Evolutionary conservation across 1,140 invertebrate genomes (phyloP), one percentile per base, ranked within the genome.

Genomic region (Stegodyphus mimosarum): DNA sequence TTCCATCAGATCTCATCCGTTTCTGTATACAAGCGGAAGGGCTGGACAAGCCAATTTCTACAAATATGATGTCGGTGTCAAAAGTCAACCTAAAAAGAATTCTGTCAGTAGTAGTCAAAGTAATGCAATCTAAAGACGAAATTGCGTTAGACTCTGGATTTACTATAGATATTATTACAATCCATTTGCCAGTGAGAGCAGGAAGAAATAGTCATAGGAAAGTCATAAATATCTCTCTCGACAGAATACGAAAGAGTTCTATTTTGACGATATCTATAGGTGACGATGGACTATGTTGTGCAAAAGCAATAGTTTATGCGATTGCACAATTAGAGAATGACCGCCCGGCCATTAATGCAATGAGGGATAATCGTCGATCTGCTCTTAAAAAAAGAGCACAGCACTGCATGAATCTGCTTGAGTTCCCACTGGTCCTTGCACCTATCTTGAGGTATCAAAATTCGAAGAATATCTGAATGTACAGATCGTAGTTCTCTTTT

Each of bases 21-120:
- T 51, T 79, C 13, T 13, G 60, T 33, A 69, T 79, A 50, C 13
- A 48, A 15, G 6, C 48, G 13, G 66, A 69, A 18, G 48, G 15
- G 9, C 52, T 79, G 6, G 66, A 55, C 18, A 70, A 67, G 53
- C 76, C 76, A 53, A n/a, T 79, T 10, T 60, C 55, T 10, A 60
- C 55, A 60, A 10, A 15, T 60, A 10, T 60, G 15, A 60, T 60
- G 55, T 60, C 55, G 1, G 55, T 60, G 9, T 60, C 15, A 10
- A 15, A 15, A 2, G 9, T 60, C 9, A 60, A 1, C 9, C 1
- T 60, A 10, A 5, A 60, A 60, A 60, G 5, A 60, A 9, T 5
- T 60, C 15, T 60, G 55, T 60, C 55, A 15, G 15, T 15, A 10
- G 9, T 60, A 10, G 55, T 60, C 15, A 60, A 60, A 60, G 15